phyloP scores from a whole-genome alignment of 2,888 invertebrate species.

The Cataglyphis altisquamis region DNA sequence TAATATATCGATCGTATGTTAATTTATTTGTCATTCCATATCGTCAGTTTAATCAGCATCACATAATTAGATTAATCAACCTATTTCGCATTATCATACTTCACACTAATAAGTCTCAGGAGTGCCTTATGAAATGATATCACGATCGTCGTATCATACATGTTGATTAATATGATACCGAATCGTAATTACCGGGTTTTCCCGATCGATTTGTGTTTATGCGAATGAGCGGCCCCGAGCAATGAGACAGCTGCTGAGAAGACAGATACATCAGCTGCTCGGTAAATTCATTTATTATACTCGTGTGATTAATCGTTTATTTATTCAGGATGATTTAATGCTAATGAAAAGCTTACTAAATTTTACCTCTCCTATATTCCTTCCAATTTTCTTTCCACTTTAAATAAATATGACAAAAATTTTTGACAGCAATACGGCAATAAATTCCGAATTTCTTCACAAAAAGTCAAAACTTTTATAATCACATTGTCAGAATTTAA shows the following conservation, averaged over 20 bases:
- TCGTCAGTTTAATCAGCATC: background rate
- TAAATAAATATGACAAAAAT: background rate
- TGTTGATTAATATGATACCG: constrained; percentile 30
- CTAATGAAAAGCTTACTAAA: constrained; percentile 2
- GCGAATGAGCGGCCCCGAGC: constrained; percentile 8
- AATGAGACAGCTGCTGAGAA: constrained; percentile 23
- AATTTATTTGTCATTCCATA: background rate
- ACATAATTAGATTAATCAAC: constrained; percentile 10
- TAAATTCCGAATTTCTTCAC: constrained; percentile 2
- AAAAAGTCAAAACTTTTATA: constrained; percentile 7
- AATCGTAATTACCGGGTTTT: constrained; percentile 32
- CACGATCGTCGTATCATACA: background rate
- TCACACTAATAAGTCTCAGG: background rate
- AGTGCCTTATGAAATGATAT: constrained; percentile 33
- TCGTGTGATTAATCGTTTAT: constrained; percentile 38
- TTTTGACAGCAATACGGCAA: background rate
- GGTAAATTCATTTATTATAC: constrained; percentile 34
- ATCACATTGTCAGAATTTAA: background rate
- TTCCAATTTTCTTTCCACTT: background rate
- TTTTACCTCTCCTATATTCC: background rate
- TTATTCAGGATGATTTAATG: constrained; percentile 29
- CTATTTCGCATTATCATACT: constrained; percentile 30
- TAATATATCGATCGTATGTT: background rate
- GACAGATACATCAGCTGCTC: background rate
- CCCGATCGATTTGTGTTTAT: constrained; percentile 43